phyloP scores from a whole-genome alignment of 92 coral and sea anemone genomes.

The Epizoanthus ramosus region DNA sequence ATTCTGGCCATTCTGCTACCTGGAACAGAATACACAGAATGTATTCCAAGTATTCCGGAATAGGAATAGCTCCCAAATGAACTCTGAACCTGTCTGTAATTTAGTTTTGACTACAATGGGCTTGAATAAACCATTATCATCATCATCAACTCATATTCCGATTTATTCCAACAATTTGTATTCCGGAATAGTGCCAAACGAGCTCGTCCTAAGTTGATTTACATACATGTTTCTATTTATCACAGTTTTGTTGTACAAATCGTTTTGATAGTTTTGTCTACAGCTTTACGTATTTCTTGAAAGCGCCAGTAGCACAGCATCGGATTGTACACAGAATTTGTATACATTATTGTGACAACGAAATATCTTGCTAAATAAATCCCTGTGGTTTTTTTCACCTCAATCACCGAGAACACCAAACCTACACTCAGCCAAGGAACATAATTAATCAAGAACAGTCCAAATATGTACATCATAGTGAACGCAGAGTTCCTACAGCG shows the following conservation, averaged over 20 bases:
- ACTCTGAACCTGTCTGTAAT: no score
- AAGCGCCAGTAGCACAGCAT: neutral
- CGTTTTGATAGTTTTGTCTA: neutral
- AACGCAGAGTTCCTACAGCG: neutral
- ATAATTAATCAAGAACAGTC: slow-evolving; percentile 5
- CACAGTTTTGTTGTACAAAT: neutral
- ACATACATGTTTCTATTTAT: no score
- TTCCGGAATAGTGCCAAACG: no score
- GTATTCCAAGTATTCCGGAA: no score
- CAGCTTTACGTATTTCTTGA: neutral
- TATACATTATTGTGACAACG: neutral
- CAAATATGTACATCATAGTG: neutral
- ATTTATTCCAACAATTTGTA: no score
- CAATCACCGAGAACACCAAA: neutral
- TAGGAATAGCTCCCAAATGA: no score
- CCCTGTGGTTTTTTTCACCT: neutral
- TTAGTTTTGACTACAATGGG: no score
- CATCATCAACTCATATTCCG: no score
- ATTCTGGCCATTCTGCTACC: no score
- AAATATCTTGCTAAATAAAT: neutral
- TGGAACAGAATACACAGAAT: no score
- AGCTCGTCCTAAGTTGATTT: no score
- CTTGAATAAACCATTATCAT: no score
- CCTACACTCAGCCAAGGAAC: slow-evolving; percentile 1
- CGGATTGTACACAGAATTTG: neutral